These are phyloP conservation scores for Drosophila nebulosa DNA, from an alignment of 1,140 invertebrate genomes.

Conservation along the genomic window DNA sequence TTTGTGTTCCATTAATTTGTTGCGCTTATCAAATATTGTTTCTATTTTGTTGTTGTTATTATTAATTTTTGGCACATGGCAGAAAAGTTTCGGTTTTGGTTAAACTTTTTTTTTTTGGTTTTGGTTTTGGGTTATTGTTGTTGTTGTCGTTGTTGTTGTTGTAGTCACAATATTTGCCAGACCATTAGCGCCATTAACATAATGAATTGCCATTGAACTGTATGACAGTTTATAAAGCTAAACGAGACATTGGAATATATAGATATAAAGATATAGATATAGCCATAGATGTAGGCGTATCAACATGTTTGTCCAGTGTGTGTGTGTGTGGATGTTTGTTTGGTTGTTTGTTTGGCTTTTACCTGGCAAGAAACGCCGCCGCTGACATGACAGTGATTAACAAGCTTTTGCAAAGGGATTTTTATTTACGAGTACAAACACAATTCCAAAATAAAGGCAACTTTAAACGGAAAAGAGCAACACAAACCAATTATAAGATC, in stretches of 20 bases:
- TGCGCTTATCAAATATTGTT: conserved; percentile 75
- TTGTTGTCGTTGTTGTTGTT: conserved; percentile 30
- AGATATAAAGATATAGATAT: background rate
- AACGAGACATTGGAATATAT: conserved; percentile 15
- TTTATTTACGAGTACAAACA: background rate
- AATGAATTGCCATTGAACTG: conserved; percentile 74
- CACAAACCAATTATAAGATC: too few species aligned
- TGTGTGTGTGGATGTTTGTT: background rate
- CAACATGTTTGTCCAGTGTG: background rate
- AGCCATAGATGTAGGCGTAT: background rate
- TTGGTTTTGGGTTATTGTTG: background rate
- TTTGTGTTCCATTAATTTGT: conserved; percentile 65
- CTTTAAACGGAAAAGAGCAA: too few species aligned
- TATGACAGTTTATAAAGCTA: conserved; percentile 12
- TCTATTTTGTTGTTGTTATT: conserved; percentile 50
- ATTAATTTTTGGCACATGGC: conserved; percentile 34
- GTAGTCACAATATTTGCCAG: conserved; percentile 65
- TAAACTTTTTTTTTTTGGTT: conserved; percentile 2
- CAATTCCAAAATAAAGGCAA: too few species aligned
- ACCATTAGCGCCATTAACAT: conserved; percentile 75
- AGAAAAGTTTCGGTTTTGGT: conserved; percentile 25
- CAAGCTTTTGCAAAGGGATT: conserved; percentile 14
- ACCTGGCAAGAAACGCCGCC: background rate
- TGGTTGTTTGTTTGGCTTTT: conserved; percentile 23
- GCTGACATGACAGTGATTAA: conserved; percentile 35